Evolutionary conservation across 2,113 vertebrate genomes (phyloP), one percentile per base, ranked within the genome.

Genomic region (Notarius quadriscutis): DNA sequence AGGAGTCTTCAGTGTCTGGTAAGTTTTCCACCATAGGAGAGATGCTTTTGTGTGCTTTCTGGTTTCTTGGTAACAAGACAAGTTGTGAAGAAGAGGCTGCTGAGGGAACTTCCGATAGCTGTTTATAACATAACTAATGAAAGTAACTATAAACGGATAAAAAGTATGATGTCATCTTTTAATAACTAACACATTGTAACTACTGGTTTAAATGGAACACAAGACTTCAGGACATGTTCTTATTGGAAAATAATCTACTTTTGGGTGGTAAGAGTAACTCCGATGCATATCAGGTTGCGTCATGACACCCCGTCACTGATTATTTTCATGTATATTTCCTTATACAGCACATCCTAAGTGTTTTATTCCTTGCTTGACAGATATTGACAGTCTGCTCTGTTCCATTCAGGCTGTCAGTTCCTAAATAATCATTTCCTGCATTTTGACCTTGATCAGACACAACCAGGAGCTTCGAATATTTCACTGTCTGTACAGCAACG

Each of bases 401-500:
- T 74, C 71, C 34, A 48, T 74, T 74, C 18, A 41, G 20, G 17
- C 41, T 51, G 10, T 25, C 10, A 5, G 9, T 75, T 5, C 0
- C 3, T 75, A 22, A 75, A 75, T 51, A 58, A 51, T 25, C 57
- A 87, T 60, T 77, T 84, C 67, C 34, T 83, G 25, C 22, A 48
- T 82, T 30, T 81, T 75, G 77, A 81, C 69, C 69, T 53, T 41
- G 41, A 41, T 41, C 41, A 41, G 41, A 41, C 41, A 41, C 41
- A 4, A 41, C 41, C 41, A 41, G 41, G 41, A 41, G 41, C 41
- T 41, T 41, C 41, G 4, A 41, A 86, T 88, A 84, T 84, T 88
- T 86, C 57, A 85, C 84, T 86, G 86, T 60, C 75, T 88, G 84
- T 79, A 84, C 75, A 74, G 74, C 83, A 80, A 84, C 71, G 72